A percentile compares a stretch with the other conserved stretches of the same genome.
Evolutionary conservation across 2,113 vertebrate species (phyloP).

Genomic region (Petroica traversi): DNA sequence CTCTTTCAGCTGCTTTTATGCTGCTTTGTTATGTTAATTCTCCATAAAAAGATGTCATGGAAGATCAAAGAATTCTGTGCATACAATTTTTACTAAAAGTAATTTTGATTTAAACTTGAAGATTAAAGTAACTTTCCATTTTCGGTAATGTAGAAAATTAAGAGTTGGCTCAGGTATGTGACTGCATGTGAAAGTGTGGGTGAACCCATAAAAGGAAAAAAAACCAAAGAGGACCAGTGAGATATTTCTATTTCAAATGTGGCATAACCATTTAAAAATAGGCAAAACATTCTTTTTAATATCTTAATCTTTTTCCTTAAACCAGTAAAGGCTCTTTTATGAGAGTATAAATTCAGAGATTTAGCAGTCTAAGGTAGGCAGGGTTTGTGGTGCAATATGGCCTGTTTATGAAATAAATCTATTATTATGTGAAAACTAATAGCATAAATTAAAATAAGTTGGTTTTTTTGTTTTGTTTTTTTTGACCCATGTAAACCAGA

Average conservation of each 20-base stretch:
- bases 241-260: not conserved
- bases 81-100: slow-evolving; percentile 15
- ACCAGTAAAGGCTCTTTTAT: not conserved
- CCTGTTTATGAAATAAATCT: not conserved
- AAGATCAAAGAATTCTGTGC: slow-evolving; percentile 12
- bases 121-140: not conserved
- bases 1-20: slow-evolving; percentile 26
- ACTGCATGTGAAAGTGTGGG: not conserved
- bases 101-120: slow-evolving; percentile 13
- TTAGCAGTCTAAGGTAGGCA: not conserved
- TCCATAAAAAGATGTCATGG: not conserved
- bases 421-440: not conserved
- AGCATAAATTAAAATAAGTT: not conserved
- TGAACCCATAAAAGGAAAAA: not conserved
- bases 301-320: not conserved
- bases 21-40: slow-evolving; percentile 39
- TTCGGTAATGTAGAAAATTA: not conserved
- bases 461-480: no score
- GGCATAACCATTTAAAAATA: not conserved
- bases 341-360: not conserved
- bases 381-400: not conserved
- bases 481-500: not conserved
- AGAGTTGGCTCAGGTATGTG: not conserved
- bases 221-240: not conserved
- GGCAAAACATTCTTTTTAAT: not conserved